Evolutionary conservation across 2,113 vertebrate genomes (phyloP).

Genomic region (Bos indicus): DNA sequence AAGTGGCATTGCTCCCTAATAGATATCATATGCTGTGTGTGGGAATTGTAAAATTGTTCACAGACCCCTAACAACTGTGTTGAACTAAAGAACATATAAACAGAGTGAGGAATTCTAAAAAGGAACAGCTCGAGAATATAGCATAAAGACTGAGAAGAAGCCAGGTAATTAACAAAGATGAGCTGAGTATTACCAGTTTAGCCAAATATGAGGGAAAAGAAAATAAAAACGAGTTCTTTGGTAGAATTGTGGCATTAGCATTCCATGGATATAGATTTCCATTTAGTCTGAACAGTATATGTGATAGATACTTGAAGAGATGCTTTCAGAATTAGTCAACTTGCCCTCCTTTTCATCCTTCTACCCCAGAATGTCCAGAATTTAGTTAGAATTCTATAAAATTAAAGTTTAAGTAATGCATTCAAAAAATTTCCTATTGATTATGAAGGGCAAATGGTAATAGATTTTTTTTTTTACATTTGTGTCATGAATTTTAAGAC

Average conservation of each 20-base stretch:
- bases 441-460: not conserved
- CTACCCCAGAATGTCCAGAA: not conserved
- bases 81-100: conserved; percentile 47
- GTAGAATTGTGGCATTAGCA: not conserved
- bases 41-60: conserved; percentile 83
- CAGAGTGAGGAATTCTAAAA: conserved; percentile 10
- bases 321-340: conserved; percentile 25
- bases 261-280: conserved; percentile 21
- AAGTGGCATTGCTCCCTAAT: conserved; percentile 80
- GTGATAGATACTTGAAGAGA: not conserved
- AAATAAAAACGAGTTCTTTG: conserved; percentile 16
- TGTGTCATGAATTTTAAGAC: conserved; percentile 18
- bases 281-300: not conserved
- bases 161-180: conserved; percentile 36
- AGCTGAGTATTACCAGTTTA: not conserved
- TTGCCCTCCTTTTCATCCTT: not conserved
- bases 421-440: not conserved
- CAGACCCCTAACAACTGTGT: conserved; percentile 77
- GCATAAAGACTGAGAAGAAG: conserved; percentile 10
- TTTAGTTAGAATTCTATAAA: conserved; percentile 26
- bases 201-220: not conserved
- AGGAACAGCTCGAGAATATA: not conserved
- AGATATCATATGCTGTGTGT: conserved; percentile 82
- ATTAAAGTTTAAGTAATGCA: conserved; percentile 23
- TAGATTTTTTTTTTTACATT: not conserved